phyloP scores from a whole-genome alignment of 2,888 invertebrate species.

The Nyleta sp. region DNA sequence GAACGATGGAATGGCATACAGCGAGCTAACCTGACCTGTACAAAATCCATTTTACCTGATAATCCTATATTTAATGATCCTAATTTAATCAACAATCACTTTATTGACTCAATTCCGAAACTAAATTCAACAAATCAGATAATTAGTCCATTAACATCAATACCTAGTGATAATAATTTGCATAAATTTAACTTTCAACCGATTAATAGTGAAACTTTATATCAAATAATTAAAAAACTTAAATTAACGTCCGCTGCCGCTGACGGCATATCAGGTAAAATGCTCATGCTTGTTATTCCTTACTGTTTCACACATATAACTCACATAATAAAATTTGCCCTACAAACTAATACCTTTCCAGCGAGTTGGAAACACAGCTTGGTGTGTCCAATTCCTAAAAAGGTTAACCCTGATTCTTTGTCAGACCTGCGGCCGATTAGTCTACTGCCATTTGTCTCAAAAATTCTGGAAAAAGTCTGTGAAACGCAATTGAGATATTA shows the following conservation, averaged over 20 bases:
- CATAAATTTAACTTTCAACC: background rate
- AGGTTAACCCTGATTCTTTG: background rate
- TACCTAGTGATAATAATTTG: background rate
- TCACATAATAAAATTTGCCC: background rate
- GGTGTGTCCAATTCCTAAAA: conserved; percentile 2
- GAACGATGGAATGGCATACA: background rate
- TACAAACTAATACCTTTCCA: background rate
- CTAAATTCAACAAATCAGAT: background rate
- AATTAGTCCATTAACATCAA: background rate
- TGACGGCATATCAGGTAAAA: conserved; percentile 22
- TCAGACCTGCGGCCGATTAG: background rate
- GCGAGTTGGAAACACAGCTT: conserved; percentile 10
- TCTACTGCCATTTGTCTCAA: background rate
- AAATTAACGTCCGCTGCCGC: conserved; percentile 10
- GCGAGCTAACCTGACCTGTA: background rate
- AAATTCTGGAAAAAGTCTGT: conserved; percentile 17
- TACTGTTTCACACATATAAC: conserved; percentile 8
- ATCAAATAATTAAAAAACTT: background rate
- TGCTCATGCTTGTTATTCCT: background rate
- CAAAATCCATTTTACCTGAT: background rate
- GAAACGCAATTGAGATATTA: background rate
- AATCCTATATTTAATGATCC: background rate
- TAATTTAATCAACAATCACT: background rate
- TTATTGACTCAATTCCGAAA: conserved; percentile 14
- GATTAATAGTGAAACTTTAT: background rate